Evolutionary conservation across 2,797 vertebrate genomes (phyloP), one percentile per base, ranked within the genome.

Genomic region (Leucoraja ocellata): DNA sequence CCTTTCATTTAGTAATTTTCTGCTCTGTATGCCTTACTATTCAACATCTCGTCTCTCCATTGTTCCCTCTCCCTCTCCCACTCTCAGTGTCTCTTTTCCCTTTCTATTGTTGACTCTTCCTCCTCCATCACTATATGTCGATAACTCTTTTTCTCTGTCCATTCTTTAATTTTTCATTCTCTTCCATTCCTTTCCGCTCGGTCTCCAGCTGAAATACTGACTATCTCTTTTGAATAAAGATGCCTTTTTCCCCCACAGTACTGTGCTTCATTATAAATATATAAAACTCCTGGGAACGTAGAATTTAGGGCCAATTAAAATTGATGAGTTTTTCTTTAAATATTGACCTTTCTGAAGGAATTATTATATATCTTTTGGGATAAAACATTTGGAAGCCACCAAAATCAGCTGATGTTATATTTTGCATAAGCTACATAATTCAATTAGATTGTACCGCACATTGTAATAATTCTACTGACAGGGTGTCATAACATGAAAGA

Each of bases 361-460:
- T 94, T 94, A 93, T 94, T 95, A 95, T 93, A 94, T 95, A 94
- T 95, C 96, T 93, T 94, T 91, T 94, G 95, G 96, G 95, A 96
- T 93, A 94, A 95, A 95, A 95, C 93, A 95, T 95, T 94, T 96
- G 94, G 94, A 95, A 96, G 84, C 94, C 94, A 95, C 32, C 93
- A 95, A 94, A 93, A 86, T 95, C 94, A 95, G 91, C 91, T 32
- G 65, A 93, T 93, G 93, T 95, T 96, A 36, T 68, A 32, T 88
- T 91, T 91, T 95, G 94, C 94, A 90, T 95, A 95, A 94, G 96
- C 96, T 94, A 90, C 94, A 95, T 95, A 95, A 97, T 96, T 96
- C 94, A 96, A 96, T 97, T 96, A 95, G 93, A 95, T 95, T 95
- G 94, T 95, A 93, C 95, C 94, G 95, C 95, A 94, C 94, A 94